Evolutionary conservation across 2,888 invertebrate species (phyloP), one percentile per base, ranked within the genome.

Genomic region (Tetragonula carbonaria): DNA sequence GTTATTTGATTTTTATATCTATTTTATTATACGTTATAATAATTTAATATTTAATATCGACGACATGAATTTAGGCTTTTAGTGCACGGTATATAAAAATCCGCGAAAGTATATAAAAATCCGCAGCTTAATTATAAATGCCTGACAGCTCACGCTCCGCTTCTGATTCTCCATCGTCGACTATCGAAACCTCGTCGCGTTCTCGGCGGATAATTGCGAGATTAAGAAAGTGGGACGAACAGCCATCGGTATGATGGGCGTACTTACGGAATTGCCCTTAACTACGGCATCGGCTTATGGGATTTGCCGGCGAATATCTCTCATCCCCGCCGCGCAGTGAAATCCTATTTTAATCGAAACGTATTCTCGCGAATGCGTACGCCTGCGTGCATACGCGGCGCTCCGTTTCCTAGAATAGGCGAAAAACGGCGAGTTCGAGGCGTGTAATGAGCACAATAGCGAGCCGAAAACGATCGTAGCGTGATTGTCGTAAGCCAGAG

Each of bases 361-460:
- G n/a, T 28, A 28, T 38, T 65, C 45, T 8, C 51, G 38, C 38
- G 45, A 16, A 2, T 33, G n/a, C 45, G n/a, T 57, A n/a, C 14
- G 53, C 33, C 63, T 23, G 57, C 57, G 14, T 59, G 51, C 16
- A 5, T 16, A 65, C 38, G 38, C 38, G 6, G 45, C 45, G n/a
- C 8, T 4, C 8, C 1, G 77, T 38, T 45, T 71, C 71, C 14
- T n/a, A 14, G 67, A 51, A 76, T n/a, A 76, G 50, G 50, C 57
- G 28, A n/a, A 51, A 57, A 28, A 2, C 67, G 33, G 28, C 53
- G 53, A 63, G 11, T 28, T 18, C 13, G 33, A 28, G 50, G 18
- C n/a, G 51, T 45, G 45, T 72, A 78, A 72, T 2, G 78, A 65
- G 65, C 78, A 16, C 63, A 72, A 72, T 65, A 55, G 72, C 45